Conservation (phyloP, 2,797 vertebrate genomes). For the Falco novaeseelandiae region DNA sequence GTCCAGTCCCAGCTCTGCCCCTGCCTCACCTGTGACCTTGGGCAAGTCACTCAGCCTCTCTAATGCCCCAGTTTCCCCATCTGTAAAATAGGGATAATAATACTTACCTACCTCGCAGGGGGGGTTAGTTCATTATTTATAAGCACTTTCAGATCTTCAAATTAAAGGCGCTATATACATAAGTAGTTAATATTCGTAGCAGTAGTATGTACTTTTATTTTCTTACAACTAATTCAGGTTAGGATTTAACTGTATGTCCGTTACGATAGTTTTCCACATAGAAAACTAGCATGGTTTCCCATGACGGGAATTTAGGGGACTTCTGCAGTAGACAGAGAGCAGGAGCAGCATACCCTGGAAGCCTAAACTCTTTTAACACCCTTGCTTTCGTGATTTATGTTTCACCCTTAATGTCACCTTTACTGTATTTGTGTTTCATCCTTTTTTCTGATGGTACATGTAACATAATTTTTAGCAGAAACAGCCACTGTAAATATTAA, state of each 20-base stretch:
- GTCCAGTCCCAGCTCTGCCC: not conserved
- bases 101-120: slow-evolving; percentile 63
- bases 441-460: not conserved
- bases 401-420: not conserved
- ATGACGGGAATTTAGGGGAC: not conserved
- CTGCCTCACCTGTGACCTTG: slow-evolving; percentile 47
- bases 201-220: slow-evolving; percentile 21
- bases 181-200: not conserved
- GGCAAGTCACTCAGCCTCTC: slow-evolving; percentile 61
- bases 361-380: slow-evolving; percentile 5
- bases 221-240: slow-evolving; percentile 42
- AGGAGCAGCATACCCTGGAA: not conserved
- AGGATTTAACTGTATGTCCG: not conserved
- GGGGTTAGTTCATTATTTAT: slow-evolving; percentile 50
- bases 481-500: slow-evolving; percentile 46
- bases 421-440: not conserved
- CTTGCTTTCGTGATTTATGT: slow-evolving; percentile 9
- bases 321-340: not conserved
- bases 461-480: slow-evolving; percentile 19
- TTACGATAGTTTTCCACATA: slow-evolving; percentile 15
- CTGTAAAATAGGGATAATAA: slow-evolving; percentile 71
- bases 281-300: slow-evolving; percentile 32
- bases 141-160: slow-evolving; percentile 52
- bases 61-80: slow-evolving; percentile 62
- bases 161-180: slow-evolving; percentile 59